phyloP scores from a whole-genome alignment of 2,113 vertebrate genomes.

The Nerophis lumbriciformis region DNA sequence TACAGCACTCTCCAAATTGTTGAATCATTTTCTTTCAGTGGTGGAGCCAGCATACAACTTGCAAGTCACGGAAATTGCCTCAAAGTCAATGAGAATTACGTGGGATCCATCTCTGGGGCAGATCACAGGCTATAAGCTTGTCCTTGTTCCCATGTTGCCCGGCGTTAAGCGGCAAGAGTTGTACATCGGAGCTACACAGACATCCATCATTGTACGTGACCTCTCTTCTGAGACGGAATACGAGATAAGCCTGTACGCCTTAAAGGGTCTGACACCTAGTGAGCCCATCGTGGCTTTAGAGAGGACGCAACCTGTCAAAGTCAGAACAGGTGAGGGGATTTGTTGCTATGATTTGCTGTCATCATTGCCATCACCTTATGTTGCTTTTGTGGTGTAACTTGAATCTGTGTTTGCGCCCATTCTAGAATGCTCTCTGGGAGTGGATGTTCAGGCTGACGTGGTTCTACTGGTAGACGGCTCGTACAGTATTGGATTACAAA shows the following conservation, averaged over 20 bases:
- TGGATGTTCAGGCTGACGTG: slow-evolving; percentile 95
- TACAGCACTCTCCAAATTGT: not conserved
- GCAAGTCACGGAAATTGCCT: slow-evolving; percentile 83
- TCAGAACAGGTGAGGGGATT: slow-evolving; percentile 82
- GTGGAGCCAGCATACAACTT: slow-evolving; percentile 87
- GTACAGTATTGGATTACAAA: slow-evolving; percentile 95
- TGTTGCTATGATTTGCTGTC: not conserved
- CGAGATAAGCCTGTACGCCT: slow-evolving; percentile 87
- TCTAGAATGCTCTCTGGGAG: slow-evolving; percentile 92
- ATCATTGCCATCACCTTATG: not conserved
- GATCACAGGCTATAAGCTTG: slow-evolving; percentile 89
- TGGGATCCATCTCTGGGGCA: slow-evolving; percentile 84
- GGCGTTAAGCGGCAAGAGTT: slow-evolving; percentile 85
- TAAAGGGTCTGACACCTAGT: slow-evolving; percentile 87
- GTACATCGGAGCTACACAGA: slow-evolving; percentile 83
- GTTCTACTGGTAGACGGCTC: slow-evolving; percentile 96
- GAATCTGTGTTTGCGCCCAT: slow-evolving; percentile 62
- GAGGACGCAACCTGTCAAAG: slow-evolving; percentile 89
- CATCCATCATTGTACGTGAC: slow-evolving; percentile 84
- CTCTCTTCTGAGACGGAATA: slow-evolving; percentile 92
- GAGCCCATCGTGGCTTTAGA: slow-evolving; percentile 84
- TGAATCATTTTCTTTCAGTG: slow-evolving; percentile 60
- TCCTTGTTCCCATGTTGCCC: slow-evolving; percentile 82
- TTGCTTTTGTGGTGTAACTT: slow-evolving; percentile 31
- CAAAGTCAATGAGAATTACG: slow-evolving; percentile 87